Conservation (phyloP, 2,113 vertebrate species). For the Boulengeromyrus knoepffleri region DNA sequence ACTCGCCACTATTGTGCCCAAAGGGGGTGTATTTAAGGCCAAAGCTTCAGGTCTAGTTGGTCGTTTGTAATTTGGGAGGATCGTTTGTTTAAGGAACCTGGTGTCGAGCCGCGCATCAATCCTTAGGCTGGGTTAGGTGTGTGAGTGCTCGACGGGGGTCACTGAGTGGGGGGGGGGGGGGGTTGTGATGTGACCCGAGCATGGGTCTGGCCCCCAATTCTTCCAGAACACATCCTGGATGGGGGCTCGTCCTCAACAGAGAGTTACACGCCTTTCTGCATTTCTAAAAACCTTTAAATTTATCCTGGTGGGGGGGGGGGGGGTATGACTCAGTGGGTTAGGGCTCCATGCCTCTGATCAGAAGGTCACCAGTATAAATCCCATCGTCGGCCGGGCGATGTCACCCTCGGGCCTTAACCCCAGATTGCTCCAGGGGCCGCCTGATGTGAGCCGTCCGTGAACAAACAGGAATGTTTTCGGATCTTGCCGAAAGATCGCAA, state of each 20-base stretch:
- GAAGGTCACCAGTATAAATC: neutral
- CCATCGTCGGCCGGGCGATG: neutral
- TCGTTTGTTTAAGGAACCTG: neutral
- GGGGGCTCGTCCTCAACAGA: neutral
- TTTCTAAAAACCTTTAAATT: neutral
- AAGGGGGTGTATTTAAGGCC: neutral
- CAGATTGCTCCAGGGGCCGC: neutral
- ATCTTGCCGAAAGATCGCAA: neutral
- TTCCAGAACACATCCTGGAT: neutral
- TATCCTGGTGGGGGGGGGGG: neutral
- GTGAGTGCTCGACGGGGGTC: neutral
- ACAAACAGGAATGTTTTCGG: neutral
- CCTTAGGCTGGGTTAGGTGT: neutral
- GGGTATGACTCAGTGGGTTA: neutral
- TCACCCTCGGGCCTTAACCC: neutral
- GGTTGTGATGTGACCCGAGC: neutral
- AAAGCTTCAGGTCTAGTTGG: neutral
- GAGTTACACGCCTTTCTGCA: neutral
- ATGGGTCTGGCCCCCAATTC: neutral
- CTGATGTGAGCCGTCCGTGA: neutral
- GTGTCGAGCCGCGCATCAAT: neutral
- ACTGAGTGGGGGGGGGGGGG: neutral
- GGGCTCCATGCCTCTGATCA: neutral
- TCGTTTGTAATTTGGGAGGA: neutral
- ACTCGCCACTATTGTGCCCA: neutral